phyloP scores from a whole-genome alignment of 2,888 invertebrate species.

The Trissoscelio sp. region DNA sequence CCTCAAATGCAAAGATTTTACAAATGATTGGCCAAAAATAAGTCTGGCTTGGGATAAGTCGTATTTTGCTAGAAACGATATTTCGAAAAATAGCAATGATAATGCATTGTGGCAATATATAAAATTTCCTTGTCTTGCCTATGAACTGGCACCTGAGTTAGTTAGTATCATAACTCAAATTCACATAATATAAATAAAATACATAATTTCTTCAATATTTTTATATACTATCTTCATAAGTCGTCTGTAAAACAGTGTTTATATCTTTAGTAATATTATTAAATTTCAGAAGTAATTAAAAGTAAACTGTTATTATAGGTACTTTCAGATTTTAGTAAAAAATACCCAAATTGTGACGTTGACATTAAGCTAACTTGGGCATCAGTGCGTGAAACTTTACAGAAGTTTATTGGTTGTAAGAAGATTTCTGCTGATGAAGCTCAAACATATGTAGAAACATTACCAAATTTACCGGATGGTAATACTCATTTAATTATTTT shows the following conservation, averaged over 20 bases:
- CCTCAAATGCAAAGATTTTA: background rate
- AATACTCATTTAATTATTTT: background rate
- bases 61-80: background rate
- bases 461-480: conserved; percentile 8
- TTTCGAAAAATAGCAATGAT: background rate
- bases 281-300: background rate
- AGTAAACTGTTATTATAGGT: conserved; percentile 12
- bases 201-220: too few relatives aligned
- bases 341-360: background rate
- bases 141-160: conserved; percentile 8
- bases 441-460: background rate
- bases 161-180: background rate
- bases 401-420: background rate
- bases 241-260: too few relatives aligned
- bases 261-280: too few relatives aligned
- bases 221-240: too few relatives aligned
- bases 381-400: background rate
- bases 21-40: background rate
- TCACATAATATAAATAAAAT: background rate
- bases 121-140: conserved; percentile 19
- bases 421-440: conserved; percentile 13
- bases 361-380: background rate
- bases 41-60: background rate
- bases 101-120: conserved; percentile 7
- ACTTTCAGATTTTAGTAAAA: conserved; percentile 20